These are phyloP conservation scores for Gallinago jamesoni DNA, from an alignment of 2,113 vertebrate genomes.

Conservation along the genomic window DNA sequence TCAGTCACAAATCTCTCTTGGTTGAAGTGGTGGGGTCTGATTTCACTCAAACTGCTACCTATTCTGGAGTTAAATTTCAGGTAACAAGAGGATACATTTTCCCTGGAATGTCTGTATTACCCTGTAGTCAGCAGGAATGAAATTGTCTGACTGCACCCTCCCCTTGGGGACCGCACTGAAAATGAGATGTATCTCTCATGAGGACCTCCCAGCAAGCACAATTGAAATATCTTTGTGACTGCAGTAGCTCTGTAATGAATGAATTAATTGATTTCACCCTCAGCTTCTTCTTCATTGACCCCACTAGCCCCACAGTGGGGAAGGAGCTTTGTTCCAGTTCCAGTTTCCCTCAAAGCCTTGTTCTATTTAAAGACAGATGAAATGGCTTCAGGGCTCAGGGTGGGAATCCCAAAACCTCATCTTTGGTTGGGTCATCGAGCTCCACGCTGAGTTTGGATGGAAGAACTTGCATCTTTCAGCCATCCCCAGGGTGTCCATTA, in stretches of 20 bases:
- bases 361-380: conserved; percentile 21
- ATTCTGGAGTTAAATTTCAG: not conserved
- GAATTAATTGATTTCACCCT: conserved; percentile 70
- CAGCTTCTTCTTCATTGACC: conserved; percentile 35
- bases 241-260: conserved; percentile 45
- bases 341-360: conserved; percentile 9
- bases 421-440: not conserved
- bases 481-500: not conserved
- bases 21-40: not conserved
- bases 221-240: conserved; percentile 42
- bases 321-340: conserved; percentile 57
- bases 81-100: not conserved
- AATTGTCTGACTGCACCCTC: not conserved
- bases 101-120: not conserved
- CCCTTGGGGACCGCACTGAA: conserved; percentile 1
- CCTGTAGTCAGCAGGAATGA: conserved; percentile 26
- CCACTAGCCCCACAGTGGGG: not conserved
- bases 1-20: not conserved
- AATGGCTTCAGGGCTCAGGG: not conserved
- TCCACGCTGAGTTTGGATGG: not conserved
- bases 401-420: not conserved
- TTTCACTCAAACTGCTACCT: not conserved
- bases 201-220: conserved; percentile 53
- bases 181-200: conserved; percentile 57
- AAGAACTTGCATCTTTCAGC: not conserved